These are phyloP conservation scores for Probosciger aterrimus DNA, from an alignment of 2,113 vertebrate species.

Conservation along the genomic window DNA sequence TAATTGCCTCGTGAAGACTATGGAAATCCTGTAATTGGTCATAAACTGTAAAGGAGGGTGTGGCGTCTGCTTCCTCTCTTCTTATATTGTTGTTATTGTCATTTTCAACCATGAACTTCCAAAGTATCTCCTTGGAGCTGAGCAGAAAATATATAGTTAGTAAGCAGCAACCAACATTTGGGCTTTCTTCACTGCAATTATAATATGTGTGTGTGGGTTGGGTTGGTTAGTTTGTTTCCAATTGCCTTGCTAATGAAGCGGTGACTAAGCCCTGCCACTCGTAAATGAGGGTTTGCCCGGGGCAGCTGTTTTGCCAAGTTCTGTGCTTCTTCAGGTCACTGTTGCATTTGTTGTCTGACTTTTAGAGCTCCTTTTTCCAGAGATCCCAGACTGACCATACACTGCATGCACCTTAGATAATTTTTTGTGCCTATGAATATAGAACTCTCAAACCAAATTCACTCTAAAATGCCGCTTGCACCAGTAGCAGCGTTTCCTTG, in stretches of 20 bases:
- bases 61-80: neutral
- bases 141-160: neutral
- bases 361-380: neutral
- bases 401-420: neutral
- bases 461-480: neutral
- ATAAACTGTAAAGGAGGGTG: neutral
- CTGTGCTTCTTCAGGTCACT: neutral
- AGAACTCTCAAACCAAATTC: neutral
- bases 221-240: neutral
- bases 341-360: neutral
- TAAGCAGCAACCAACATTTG: neutral
- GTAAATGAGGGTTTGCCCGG: neutral
- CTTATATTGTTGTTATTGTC: neutral
- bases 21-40: slow-evolving; percentile 17
- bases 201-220: neutral
- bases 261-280: neutral
- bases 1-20: slow-evolving; percentile 48
- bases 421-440: neutral
- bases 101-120: neutral
- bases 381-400: neutral
- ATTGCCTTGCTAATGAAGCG: neutral
- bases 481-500: neutral
- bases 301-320: neutral
- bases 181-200: neutral
- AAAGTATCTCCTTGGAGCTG: neutral